phyloP scores from a whole-genome alignment of 2,113 vertebrate species.

The Girardinichthys multiradiatus region DNA sequence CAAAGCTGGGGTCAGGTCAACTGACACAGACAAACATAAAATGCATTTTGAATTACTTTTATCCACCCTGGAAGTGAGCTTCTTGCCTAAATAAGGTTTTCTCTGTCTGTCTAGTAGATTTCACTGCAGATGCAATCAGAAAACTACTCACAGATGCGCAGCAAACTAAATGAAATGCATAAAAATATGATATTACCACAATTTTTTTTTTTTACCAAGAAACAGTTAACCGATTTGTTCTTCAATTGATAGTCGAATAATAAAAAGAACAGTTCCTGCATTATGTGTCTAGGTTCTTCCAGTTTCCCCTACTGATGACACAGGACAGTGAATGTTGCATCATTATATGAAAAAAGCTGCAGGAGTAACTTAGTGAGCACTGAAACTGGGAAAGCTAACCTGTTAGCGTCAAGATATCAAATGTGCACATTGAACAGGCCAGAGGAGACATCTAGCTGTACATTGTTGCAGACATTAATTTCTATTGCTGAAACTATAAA shows the following conservation, averaged over 20 bases:
- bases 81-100: neutral
- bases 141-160: neutral
- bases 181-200: neutral
- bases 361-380: neutral
- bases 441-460: neutral
- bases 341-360: slow-evolving; percentile 51
- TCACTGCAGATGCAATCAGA: neutral
- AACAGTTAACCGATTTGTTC: neutral
- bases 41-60: neutral
- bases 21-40: neutral
- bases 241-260: no score
- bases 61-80: neutral
- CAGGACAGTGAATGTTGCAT: slow-evolving; percentile 71
- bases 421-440: neutral
- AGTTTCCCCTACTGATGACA: slow-evolving; percentile 70
- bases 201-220: neutral
- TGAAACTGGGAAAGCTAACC: slow-evolving; percentile 8
- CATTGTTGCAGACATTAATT: neutral
- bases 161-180: neutral
- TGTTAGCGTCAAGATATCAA: slow-evolving; percentile 20
- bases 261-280: neutral
- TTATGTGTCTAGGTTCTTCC: neutral
- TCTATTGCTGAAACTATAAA: neutral
- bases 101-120: neutral
- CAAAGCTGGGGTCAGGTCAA: neutral